phyloP scores from a whole-genome alignment of 2,888 invertebrate species.

The Cylloceria caligata region DNA sequence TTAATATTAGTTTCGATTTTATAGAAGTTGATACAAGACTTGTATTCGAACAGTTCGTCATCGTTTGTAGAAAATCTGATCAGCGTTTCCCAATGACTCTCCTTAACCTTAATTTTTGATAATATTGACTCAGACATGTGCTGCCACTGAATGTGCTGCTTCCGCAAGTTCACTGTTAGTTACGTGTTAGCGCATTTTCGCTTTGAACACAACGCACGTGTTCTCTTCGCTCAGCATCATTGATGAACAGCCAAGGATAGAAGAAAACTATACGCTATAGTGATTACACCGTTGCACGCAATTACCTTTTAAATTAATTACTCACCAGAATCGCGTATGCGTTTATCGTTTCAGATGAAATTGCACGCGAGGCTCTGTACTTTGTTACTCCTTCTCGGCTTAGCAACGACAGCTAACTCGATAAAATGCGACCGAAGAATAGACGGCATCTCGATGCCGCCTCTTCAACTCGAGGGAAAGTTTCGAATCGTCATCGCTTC shows the following conservation, averaged over 20 bases:
- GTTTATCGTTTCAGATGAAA: conserved; percentile 63
- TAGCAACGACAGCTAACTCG: conserved; percentile 35
- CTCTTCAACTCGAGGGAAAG: conserved; percentile 75
- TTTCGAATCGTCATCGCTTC: conserved; percentile 75
- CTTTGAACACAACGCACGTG: conserved; percentile 11
- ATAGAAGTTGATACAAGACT: background rate
- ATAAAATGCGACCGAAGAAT: conserved; percentile 77
- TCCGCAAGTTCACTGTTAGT: background rate
- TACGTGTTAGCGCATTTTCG: background rate
- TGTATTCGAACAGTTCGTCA: too few species aligned
- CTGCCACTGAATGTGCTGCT: background rate
- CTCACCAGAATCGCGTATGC: conserved; percentile 5
- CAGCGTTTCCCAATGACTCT: background rate
- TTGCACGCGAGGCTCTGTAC: conserved; percentile 39
- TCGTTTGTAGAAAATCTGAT: background rate
- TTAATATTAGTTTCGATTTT: background rate
- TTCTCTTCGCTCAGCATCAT: background rate
- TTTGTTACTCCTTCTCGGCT: conserved; percentile 51
- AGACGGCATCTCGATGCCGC: conserved; percentile 73
- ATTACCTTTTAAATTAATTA: conserved; percentile 20
- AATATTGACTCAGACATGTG: background rate
- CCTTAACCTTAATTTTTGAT: background rate
- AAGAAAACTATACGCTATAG: conserved; percentile 5
- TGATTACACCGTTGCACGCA: background rate
- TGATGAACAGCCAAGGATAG: conserved; percentile 5